A percentile compares a stretch with the other conserved stretches of the same genome.
Evolutionary conservation across 2,888 invertebrate species (phyloP).

Genomic region (Caenorhabditis angaria): DNA sequence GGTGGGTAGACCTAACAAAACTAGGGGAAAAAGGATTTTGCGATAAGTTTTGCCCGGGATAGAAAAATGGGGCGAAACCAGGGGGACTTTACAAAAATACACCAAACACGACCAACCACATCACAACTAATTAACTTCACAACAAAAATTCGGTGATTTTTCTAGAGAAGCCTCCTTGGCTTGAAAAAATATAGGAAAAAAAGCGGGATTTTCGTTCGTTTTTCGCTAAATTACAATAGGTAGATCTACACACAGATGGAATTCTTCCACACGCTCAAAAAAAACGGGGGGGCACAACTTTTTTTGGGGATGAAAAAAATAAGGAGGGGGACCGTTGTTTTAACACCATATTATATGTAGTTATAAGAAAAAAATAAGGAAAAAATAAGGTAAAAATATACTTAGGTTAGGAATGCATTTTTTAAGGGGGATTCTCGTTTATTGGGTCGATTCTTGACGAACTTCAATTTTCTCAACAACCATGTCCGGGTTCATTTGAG

Average conservation of each 20-base stretch:
- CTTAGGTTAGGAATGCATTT: neutral
- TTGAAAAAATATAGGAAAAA: neutral
- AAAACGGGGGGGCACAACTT: too few relatives aligned
- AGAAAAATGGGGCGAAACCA: neutral
- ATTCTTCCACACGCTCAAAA: neutral
- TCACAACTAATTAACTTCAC: neutral
- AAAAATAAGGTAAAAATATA: too few relatives aligned
- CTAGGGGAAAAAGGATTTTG: neutral
- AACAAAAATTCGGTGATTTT: neutral
- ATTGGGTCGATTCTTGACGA: slow-evolving; percentile 56
- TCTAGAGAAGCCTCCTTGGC: neutral
- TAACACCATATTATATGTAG: neutral
- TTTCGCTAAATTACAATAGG: neutral
- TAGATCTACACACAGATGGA: neutral
- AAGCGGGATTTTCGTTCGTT: neutral
- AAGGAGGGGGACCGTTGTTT: neutral
- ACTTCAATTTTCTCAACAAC: slow-evolving; percentile 76
- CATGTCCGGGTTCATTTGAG: slow-evolving; percentile 98
- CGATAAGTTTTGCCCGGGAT: neutral
- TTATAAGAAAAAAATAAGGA: too few relatives aligned
- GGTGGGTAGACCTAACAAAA: neutral
- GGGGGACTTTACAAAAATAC: too few relatives aligned
- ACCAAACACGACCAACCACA: neutral
- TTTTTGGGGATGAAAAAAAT: neutral
- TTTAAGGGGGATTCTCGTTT: neutral